A percentile compares a stretch with the other conserved stretches of the same genome.
Conservation (phyloP, 2,888 invertebrate genomes). For the Morinoia aosen region DNA sequence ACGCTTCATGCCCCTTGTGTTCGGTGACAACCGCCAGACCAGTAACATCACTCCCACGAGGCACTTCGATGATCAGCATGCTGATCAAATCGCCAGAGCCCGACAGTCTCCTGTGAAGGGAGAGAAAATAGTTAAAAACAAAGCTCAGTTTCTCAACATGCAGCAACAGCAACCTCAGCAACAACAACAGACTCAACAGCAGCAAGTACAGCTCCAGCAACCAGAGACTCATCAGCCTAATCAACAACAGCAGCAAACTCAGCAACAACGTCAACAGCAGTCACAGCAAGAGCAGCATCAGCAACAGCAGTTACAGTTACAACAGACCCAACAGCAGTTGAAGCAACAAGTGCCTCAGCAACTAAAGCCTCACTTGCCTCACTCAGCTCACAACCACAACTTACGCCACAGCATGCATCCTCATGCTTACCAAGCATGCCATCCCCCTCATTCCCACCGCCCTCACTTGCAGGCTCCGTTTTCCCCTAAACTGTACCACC, state of each 20-base stretch:
- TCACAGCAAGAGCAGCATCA: background rate
- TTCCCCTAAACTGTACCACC: slow-evolving; percentile 23
- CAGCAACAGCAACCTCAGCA: slow-evolving; percentile 14
- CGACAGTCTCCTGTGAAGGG: slow-evolving; percentile 62
- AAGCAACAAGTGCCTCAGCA: slow-evolving; percentile 51
- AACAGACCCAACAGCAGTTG: slow-evolving; percentile 35
- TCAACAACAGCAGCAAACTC: background rate
- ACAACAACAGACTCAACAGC: slow-evolving; percentile 49
- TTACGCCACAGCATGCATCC: background rate
- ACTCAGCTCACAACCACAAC: background rate
- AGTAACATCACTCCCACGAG: slow-evolving; percentile 58
- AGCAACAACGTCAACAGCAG: background rate
- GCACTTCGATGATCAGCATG: slow-evolving; percentile 59
- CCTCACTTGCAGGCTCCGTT: background rate
- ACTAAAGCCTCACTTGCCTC: background rate
- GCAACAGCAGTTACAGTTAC: slow-evolving; percentile 44
- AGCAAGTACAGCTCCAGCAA: slow-evolving; percentile 46
- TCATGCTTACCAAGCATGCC: slow-evolving; percentile 17
- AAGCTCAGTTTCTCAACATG: background rate
- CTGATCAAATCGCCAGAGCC: slow-evolving; percentile 56
- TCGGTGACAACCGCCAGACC: slow-evolving; percentile 62
- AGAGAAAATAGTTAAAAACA: slow-evolving; percentile 63
- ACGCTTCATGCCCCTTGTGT: slow-evolving; percentile 62
- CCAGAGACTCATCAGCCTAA: background rate
- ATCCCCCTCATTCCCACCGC: slow-evolving; percentile 24